Evolutionary conservation across 2,113 vertebrate species (phyloP).

Genomic region (Bubalus kerabau): DNA sequence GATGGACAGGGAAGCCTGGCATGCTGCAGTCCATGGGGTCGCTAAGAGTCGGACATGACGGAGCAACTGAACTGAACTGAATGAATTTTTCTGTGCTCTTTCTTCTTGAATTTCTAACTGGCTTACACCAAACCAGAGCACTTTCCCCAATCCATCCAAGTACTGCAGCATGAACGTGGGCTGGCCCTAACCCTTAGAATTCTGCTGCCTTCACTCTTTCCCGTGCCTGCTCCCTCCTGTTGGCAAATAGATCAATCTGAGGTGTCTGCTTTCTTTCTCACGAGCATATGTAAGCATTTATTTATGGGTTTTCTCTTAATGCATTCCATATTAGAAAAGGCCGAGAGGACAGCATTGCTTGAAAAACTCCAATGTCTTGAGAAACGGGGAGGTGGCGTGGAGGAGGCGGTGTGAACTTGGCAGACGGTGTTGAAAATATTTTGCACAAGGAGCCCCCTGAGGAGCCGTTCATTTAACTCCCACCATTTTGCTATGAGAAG

Average conservation of each 20-base stretch:
- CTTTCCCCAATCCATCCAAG: background rate
- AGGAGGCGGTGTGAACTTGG: conserved; percentile 58
- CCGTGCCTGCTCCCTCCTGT: background rate
- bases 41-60: accelerated
- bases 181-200: background rate
- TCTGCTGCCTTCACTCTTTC: background rate
- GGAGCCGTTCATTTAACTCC: conserved; percentile 51
- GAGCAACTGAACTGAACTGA: background rate
- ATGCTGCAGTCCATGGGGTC: background rate
- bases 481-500: conserved; percentile 49
- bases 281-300: conserved; percentile 40
- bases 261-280: conserved; percentile 48
- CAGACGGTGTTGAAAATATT: conserved; percentile 59
- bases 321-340: conserved; percentile 51
- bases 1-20: background rate
- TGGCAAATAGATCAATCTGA: conserved; percentile 38
- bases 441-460: conserved; percentile 40
- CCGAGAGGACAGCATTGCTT: conserved; percentile 31
- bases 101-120: background rate
- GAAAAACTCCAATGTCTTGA: conserved; percentile 55
- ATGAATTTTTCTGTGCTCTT: background rate
- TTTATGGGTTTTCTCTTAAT: conserved; percentile 56
- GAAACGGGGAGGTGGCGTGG: conserved; percentile 41
- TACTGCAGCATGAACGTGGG: accelerated
- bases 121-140: background rate